A percentile compares a stretch with the other conserved stretches of the same genome.
phyloP scores from a whole-genome alignment of 2,113 vertebrate genomes.

The Reinhardtius hippoglossoides region DNA sequence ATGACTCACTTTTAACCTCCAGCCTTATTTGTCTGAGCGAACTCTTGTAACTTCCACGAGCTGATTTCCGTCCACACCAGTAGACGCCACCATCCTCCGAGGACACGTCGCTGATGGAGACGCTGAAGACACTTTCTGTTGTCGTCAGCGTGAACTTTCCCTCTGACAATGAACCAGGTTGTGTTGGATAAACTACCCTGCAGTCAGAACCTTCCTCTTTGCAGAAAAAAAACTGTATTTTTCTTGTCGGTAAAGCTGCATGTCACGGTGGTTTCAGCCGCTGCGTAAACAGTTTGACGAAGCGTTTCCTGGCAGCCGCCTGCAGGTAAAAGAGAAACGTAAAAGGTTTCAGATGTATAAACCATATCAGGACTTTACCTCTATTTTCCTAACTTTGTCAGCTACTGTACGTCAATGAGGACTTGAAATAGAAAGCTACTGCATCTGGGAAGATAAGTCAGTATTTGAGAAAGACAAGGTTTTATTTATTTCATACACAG shows the following conservation, averaged over 20 bases:
- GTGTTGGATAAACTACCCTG: neutral
- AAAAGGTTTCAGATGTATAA: too few relatives aligned
- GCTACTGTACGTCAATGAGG: too few relatives aligned
- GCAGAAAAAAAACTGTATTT: neutral
- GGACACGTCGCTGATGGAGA: constrained; percentile 5
- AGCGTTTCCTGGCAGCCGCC: rapidly evolving
- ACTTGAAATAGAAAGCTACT: too few relatives aligned
- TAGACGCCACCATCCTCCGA: neutral
- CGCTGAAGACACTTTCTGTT: rapidly evolving
- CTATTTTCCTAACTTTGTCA: too few relatives aligned
- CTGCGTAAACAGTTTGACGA: rapidly evolving
- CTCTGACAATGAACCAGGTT: rapidly evolving
- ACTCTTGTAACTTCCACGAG: rapidly evolving
- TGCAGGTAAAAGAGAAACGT: neutral
- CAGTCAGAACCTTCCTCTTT: constrained; percentile 3
- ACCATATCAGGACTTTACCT: too few relatives aligned
- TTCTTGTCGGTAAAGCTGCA: neutral
- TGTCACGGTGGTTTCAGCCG: constrained; percentile 4
- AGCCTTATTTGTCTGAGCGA: neutral
- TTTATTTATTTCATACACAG: too few relatives aligned
- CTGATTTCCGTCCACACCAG: constrained; percentile 19
- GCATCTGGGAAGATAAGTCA: too few relatives aligned
- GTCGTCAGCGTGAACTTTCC: neutral
- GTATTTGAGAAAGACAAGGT: too few relatives aligned
- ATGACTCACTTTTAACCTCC: neutral